Base-by-base conservation (phyloP, 2,113 vertebrate genomes). In the Ophiodon elongatus region DNA sequence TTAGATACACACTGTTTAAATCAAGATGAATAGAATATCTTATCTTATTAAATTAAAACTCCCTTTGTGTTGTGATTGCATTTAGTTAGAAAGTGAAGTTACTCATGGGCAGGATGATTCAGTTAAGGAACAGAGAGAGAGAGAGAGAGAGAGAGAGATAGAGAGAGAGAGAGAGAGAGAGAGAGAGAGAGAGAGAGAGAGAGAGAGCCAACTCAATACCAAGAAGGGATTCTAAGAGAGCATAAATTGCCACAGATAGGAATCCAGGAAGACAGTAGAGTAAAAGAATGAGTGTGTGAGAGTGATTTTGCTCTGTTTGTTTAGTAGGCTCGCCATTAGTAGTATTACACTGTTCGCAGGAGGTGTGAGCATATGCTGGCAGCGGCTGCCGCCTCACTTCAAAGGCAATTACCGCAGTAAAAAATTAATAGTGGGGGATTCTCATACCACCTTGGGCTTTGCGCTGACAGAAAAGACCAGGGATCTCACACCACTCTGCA, bases 351-450 rank as follows among this genome's bases (percentile, higher is more conserved):
- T 70, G 41, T 86, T 94, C 77, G 52, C 83, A 73, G 76, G 78
- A 89, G 82, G 85, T 68, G 72, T 67, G 79, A 82, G 72, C 84
- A 88, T 84, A 87, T 87, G 72, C 79, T 83, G 68, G 82, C 83
- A 85, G 79, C 11, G 71, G 69, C 89, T 88, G 89, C 84, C 83
- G 77, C 77, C 54, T 73, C 79, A 87, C 91, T 91, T 93, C 91
- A 93, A 91, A 94, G 80, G 75, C 89, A 93, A 92, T 94, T 93
- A 93, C 63, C 41, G 19, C 60, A 64, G 85, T 93, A 93, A 93
- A 92, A 94, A 92, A 94, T 92, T 85, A 94, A 93, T 90, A 88
- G 76, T 73, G 23, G 80, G 86, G 76, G 78, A 82, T 84, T 83
- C 64, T 91, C 85, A 73, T 39, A 60, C 59, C 83, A 92, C 84